These are phyloP conservation scores for Caenorhabditis tropicalis DNA, from an alignment of 1,140 invertebrate species.

Conservation along the genomic window DNA sequence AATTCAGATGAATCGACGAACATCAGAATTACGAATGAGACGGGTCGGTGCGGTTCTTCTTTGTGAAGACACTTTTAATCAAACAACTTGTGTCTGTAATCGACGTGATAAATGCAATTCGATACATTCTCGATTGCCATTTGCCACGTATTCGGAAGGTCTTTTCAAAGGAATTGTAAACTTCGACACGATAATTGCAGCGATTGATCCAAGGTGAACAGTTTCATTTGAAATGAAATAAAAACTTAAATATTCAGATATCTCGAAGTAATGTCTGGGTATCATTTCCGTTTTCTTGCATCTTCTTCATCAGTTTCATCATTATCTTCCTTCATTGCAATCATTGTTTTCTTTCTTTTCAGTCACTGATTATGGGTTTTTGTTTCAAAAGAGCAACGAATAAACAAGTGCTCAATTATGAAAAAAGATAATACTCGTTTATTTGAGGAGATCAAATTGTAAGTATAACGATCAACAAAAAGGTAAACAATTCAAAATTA, in stretches of 20 bases:
- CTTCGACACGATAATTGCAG: conserved; percentile 53
- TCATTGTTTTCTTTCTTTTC: conserved; percentile 38
- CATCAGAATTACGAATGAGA: conserved; percentile 41
- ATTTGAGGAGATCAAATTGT: neutral
- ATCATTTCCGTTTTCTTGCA: conserved; percentile 42
- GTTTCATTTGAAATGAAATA: neutral
- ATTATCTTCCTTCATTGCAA: neutral
- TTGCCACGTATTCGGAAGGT: conserved; percentile 54
- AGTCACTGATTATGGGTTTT: conserved; percentile 46
- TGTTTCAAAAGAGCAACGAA: conserved; percentile 28
- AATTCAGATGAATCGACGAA: conserved; percentile 43
- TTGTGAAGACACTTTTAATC: conserved; percentile 58
- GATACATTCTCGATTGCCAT: conserved; percentile 52
- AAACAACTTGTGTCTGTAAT: conserved; percentile 60
- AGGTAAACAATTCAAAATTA: neutral
- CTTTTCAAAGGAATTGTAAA: conserved; percentile 55
- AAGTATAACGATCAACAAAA: neutral
- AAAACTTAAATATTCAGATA: conserved; percentile 28
- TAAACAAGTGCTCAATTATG: neutral
- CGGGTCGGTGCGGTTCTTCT: conserved; percentile 55
- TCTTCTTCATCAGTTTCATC: conserved; percentile 6
- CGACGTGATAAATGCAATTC: conserved; percentile 57
- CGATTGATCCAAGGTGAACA: conserved; percentile 52
- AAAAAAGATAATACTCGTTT: conserved; percentile 1
- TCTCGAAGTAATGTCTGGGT: conserved; percentile 52